These are phyloP conservation scores for Xestia rhomboidea DNA, from an alignment of 2,888 invertebrate genomes.

Conservation along the genomic window DNA sequence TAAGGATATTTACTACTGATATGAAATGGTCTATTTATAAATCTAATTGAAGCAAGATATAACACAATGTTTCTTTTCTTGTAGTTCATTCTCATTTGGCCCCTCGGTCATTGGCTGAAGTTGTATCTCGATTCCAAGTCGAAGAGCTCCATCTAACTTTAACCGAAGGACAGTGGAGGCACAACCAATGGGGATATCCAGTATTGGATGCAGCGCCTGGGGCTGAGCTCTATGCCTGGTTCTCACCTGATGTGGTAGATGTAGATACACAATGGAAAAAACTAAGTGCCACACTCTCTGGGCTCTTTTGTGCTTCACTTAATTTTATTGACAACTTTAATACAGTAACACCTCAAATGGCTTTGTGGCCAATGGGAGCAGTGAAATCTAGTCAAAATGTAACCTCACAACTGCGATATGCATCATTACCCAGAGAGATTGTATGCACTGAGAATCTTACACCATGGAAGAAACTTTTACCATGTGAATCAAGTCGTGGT, in stretches of 20 bases:
- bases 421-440: slow-evolving; percentile 98
- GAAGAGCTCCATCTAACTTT: slow-evolving; percentile 97
- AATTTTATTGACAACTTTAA: slow-evolving; percentile 97
- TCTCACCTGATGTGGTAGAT: slow-evolving; percentile 92
- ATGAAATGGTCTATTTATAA: slow-evolving; percentile 5
- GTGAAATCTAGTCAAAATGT: slow-evolving; percentile 86
- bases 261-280: slow-evolving; percentile 96
- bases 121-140: slow-evolving; percentile 95
- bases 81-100: slow-evolving; percentile 95
- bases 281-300: slow-evolving; percentile 97
- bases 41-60: background rate
- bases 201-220: slow-evolving; percentile 97
- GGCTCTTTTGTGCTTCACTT: slow-evolving; percentile 98
- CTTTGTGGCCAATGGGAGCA: slow-evolving; percentile 94
- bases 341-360: slow-evolving; percentile 95
- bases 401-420: slow-evolving; percentile 93
- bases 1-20: slow-evolving; percentile 82
- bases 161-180: slow-evolving; percentile 98
- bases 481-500: slow-evolving; percentile 97
- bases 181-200: slow-evolving; percentile 98
- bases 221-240: slow-evolving; percentile 98
- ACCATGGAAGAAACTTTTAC: slow-evolving; percentile 99
- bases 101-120: slow-evolving; percentile 96
- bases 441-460: slow-evolving; percentile 99
- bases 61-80: slow-evolving; percentile 16